Evolutionary conservation across 2,797 vertebrate genomes (phyloP), one percentile per base, ranked within the genome.

Genomic region (Aplochiton taeniatus): DNA sequence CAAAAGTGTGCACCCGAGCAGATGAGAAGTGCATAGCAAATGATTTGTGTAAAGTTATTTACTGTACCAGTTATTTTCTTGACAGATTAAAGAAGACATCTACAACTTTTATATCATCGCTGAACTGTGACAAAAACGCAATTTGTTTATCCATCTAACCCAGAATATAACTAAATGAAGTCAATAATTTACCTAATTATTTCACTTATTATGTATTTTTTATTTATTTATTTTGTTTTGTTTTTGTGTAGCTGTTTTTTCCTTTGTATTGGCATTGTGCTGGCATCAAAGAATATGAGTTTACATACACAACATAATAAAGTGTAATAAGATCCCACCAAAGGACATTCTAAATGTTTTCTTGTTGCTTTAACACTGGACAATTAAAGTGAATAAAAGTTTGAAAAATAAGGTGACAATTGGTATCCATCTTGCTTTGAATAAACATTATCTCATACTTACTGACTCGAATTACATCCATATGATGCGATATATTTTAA

Each of bases 291-390:
- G 95, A 97, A 95, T 95, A 95, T 95, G 90, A 90, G 96, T 98
- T 97, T 96, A 97, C 96, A 95, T 96, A 95, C 95, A 94, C 79
- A 76, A 84, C 89, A 89, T 92, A 95, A 89, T 93, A 90, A 88
- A 93, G 92, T 96, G 94, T 98, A 95, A 95, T 93, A 93, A 93
- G 95, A 96, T 94, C 94, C 95, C 96, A 97, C 96, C 96, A 98
- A 98, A 98, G 97, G 97, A 98, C 94, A 95, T 95, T 94, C 93
- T 96, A 94, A 95, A 94, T 98, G 96, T 98, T 98, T 96, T 96
- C 94, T 95, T 95, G 95, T 97, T 95, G 95, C 95, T 97, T 97
- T 98, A 95, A 95, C 94, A 94, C 95, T 95, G 93, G 90, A 96
- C 91, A 89, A 94, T 95, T 95, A 94, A 94, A 95, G 93, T 96